Base-by-base conservation (phyloP, 2,797 vertebrate genomes). In the Syngnathus acus region DNA sequence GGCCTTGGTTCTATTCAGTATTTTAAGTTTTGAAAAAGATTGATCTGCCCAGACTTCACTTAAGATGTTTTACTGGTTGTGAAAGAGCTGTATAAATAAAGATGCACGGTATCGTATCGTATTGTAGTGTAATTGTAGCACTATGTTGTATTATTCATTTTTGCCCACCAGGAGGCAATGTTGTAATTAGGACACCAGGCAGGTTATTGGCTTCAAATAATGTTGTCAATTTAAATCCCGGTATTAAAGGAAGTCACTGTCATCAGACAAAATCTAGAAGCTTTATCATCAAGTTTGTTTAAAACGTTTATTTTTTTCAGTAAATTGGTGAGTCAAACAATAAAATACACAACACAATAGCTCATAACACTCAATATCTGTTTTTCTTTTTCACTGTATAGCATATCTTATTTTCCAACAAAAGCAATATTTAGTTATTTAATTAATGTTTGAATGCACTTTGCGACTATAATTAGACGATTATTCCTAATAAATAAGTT, bases 131-230 rank as follows among this genome's bases (percentile, higher is more conserved):
- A 32, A 32, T 32, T 32, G 32, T 32, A 32, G 32, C 4, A 32
- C 32, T 4, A 6, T 0, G 0, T 63, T 85, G 87, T 83, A 78
- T 58, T 84, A 40, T 38, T 21, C 50, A 1, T 0, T n/a, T 72
- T 5, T 38, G 10, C 65, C 85, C 90, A 86, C 84, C 78, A 86
- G 90, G 82, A 80, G 84, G 69, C 14, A 73, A 16, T 80, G 64
- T 82, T 87, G 84, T 76, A 73, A 62, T 82, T 84, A 73, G 64
- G 42, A 84, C 79, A 8, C 50, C 19, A 17, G 21, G 1, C 19
- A 17, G 21, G 1, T 61, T 2, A 0, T 3, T 17, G 23, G 51
- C 50, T 39, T 64, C 2, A 4, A 43, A 17, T 10, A 6, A 10
- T 1, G 37, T 65, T 59, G 38, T 7, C 6, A 37, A 17, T 32